Conservation (phyloP, 2,888 invertebrate genomes). For the Proisotoma minuta region DNA sequence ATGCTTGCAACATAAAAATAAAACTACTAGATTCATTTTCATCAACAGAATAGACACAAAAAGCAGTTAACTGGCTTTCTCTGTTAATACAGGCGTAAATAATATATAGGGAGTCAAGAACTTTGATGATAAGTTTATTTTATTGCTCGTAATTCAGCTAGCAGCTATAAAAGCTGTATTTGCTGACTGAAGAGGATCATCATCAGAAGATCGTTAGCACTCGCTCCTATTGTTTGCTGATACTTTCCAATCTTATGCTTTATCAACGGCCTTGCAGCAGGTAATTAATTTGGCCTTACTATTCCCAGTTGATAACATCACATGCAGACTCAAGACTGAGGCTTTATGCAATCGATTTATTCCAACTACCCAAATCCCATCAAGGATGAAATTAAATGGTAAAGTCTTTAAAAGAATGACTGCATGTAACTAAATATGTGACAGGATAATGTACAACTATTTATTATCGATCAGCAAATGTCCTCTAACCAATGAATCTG, state of each 20-base stretch:
- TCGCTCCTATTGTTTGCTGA: not conserved
- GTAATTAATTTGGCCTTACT: not conserved
- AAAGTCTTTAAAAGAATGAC: not conserved
- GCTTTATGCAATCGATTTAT: too few species aligned
- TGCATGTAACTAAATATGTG: too few species aligned
- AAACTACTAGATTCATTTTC: too few species aligned
- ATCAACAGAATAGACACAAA: not conserved
- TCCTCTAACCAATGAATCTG: too few species aligned
- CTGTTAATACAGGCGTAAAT: not conserved
- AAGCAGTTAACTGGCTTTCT: not conserved
- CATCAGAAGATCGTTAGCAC: not conserved
- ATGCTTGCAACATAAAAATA: too few species aligned
- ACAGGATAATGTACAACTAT: too few species aligned
- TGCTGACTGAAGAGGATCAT: not conserved
- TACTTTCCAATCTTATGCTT: not conserved
- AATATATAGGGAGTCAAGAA: not conserved
- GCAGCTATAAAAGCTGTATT: not conserved
- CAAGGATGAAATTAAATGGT: not conserved
- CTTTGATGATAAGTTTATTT: constrained; percentile 1
- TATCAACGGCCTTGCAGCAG: not conserved
- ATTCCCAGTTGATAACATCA: not conserved
- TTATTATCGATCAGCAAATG: too few species aligned
- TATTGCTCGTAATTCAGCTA: not conserved
- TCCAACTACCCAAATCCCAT: too few species aligned
- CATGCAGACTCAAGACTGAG: too few species aligned